These are phyloP conservation scores for Garrulus glandarius DNA, from an alignment of 2,797 vertebrate species.

Conservation along the genomic window DNA sequence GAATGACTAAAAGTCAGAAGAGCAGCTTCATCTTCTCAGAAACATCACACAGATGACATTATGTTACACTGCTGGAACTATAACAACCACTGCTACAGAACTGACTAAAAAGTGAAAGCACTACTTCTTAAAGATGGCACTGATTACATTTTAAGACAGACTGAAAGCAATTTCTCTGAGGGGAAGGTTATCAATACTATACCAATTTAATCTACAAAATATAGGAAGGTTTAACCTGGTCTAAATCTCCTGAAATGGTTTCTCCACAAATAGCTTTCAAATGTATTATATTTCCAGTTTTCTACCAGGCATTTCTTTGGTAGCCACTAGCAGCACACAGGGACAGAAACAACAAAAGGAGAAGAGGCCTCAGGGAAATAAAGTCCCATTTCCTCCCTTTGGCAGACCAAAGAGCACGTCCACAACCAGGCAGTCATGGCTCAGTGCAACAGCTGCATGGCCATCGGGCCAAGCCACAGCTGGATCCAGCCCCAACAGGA, in stretches of 20 bases:
- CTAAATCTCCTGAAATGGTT: not conserved
- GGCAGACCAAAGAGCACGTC: accelerated
- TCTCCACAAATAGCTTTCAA: not conserved
- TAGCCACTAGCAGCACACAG: not conserved
- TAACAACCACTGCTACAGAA: not conserved
- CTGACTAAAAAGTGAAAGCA: not conserved
- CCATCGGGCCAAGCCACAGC: not conserved
- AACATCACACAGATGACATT: not conserved
- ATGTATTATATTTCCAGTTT: not conserved
- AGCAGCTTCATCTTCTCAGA: not conserved
- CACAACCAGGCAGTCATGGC: not conserved
- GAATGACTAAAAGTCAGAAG: slow-evolving; percentile 43
- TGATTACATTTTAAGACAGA: not conserved
- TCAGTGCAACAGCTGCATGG: not conserved
- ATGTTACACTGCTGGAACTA: not conserved
- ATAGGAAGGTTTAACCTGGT: not conserved
- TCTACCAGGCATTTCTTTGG: not conserved
- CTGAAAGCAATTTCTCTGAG: not conserved
- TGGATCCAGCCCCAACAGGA: not conserved
- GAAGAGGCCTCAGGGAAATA: not conserved
- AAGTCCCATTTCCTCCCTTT: not conserved
- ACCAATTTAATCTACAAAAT: not conserved
- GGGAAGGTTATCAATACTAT: not conserved
- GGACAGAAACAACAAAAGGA: not conserved
- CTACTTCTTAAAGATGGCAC: not conserved